Conservation (phyloP, 2,113 vertebrate genomes). For the Thermophis baileyi region DNA sequence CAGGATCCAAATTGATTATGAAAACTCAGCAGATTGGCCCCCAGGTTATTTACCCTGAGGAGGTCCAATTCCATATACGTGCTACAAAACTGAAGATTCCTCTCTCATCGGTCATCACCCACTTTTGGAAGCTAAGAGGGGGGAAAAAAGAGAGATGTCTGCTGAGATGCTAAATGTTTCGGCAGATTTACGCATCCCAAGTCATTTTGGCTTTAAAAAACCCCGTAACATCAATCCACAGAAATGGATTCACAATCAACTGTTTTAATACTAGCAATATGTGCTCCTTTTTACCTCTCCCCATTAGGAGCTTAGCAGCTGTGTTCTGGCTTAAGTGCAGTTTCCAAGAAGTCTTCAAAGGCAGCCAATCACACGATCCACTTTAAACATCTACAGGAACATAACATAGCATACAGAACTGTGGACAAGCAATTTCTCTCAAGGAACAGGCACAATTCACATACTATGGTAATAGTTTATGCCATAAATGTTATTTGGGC, state of each 20-base stretch:
- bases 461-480: background rate
- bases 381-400: background rate
- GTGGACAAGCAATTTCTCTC: background rate
- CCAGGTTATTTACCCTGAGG: background rate
- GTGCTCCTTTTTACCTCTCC: background rate
- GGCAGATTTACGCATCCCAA: background rate
- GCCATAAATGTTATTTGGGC: background rate
- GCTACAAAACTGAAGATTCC: background rate
- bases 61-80: too few species aligned
- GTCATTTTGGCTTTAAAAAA: background rate
- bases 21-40: background rate
- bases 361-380: too few species aligned
- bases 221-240: background rate
- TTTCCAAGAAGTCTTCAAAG: background rate
- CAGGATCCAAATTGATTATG: background rate
- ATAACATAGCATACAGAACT: background rate
- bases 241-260: background rate
- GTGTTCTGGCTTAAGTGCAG: too few species aligned
- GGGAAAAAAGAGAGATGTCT: background rate
- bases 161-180: background rate
- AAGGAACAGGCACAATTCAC: background rate
- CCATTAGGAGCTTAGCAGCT: background rate
- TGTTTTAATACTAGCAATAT: background rate
- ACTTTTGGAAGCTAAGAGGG: background rate
- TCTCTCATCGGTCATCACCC: background rate